Conservation (phyloP, 2,888 invertebrate genomes). For the Thymelicus lineola region DNA sequence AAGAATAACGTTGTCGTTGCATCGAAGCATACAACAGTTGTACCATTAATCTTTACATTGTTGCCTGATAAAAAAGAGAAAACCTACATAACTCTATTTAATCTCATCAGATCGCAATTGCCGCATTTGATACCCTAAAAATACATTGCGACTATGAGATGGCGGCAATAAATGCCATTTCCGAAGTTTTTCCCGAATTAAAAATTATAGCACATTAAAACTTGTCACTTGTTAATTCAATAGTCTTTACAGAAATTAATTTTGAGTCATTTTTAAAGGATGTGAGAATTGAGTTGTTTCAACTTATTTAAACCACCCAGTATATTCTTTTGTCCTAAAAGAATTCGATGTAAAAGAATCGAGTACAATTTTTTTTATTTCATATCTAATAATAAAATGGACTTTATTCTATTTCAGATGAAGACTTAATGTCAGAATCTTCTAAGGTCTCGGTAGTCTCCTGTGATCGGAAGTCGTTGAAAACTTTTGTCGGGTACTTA, state of each 20-base stretch:
- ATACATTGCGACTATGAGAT: constrained; percentile 4
- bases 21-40: too few relatives aligned
- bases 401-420: neutral
- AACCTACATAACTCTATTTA: constrained; percentile 2
- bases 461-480: constrained; percentile 53
- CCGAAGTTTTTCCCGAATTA: neutral
- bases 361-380: too few relatives aligned
- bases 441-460: constrained; percentile 53
- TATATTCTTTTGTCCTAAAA: too few relatives aligned
- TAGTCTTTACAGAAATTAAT: too few relatives aligned
- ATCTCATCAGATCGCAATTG: neutral
- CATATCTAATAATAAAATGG: too few relatives aligned
- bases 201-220: too few relatives aligned
- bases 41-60: neutral
- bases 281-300: too few relatives aligned
- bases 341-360: too few relatives aligned
- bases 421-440: constrained; percentile 43
- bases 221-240: too few relatives aligned
- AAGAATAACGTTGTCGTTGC: too few relatives aligned
- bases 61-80: neutral
- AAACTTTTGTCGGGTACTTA: constrained; percentile 53
- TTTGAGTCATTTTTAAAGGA: too few relatives aligned
- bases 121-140: neutral
- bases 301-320: too few relatives aligned
- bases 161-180: neutral